These are phyloP conservation scores for Lithobates sylvaticus DNA, from an alignment of 2,797 vertebrate species.

Conservation along the genomic window DNA sequence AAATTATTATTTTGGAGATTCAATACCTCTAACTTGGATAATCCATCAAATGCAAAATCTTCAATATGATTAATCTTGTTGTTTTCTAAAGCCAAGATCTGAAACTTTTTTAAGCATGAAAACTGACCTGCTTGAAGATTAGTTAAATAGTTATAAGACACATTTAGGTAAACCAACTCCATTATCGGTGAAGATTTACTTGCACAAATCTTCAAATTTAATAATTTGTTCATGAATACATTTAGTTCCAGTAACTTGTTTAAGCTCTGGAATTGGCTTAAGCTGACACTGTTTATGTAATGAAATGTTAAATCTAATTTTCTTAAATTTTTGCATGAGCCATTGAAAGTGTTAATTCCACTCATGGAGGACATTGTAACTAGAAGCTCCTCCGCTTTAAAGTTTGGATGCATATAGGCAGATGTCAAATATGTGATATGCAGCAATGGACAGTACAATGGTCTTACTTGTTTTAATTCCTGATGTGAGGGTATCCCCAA, in stretches of 20 bases:
- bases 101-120: slow-evolving; percentile 26
- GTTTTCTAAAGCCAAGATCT: slow-evolving; percentile 10
- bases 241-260: slow-evolving; percentile 2
- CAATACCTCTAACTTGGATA: slow-evolving; percentile 27
- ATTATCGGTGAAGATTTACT: not conserved
- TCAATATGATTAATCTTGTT: slow-evolving; percentile 15
- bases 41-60: slow-evolving; percentile 9
- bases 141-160: slow-evolving; percentile 9
- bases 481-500: not conserved
- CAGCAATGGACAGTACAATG: not conserved
- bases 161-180: slow-evolving; percentile 23
- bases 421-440: not conserved
- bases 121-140: not conserved
- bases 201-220: not conserved
- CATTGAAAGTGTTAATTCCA: not conserved
- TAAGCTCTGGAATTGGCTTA: not conserved
- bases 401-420: slow-evolving; percentile 15
- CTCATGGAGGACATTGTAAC: not conserved
- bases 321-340: slow-evolving; percentile 1
- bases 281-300: not conserved
- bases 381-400: slow-evolving; percentile 3
- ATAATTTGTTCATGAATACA: slow-evolving; percentile 13
- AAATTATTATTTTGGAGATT: slow-evolving; percentile 20
- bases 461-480: slow-evolving; percentile 17
- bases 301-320: slow-evolving; percentile 33